These are phyloP conservation scores for Eptatretus atami DNA, from an alignment of 2,797 vertebrate species.

Conservation along the genomic window DNA sequence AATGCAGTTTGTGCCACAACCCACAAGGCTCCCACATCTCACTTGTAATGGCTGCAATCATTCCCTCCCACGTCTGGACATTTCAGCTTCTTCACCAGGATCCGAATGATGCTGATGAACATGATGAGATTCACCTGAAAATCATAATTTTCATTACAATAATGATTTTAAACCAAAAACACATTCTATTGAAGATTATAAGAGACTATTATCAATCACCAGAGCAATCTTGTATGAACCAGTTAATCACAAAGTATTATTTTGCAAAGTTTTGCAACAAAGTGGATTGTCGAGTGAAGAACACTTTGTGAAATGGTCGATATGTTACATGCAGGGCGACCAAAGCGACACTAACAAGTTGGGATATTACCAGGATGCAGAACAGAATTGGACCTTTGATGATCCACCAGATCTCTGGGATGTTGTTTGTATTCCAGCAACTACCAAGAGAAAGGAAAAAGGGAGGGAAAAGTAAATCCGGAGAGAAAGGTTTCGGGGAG, in stretches of 20 bases:
- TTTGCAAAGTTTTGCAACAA: too few relatives aligned
- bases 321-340: too few relatives aligned
- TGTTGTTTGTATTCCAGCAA: constrained; percentile 60
- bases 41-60: constrained; percentile 67
- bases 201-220: too few relatives aligned
- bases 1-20: neutral
- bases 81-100: constrained; percentile 68
- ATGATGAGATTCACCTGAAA: constrained; percentile 57
- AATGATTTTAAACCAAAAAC: too few relatives aligned
- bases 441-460: constrained; percentile 14
- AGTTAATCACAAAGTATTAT: too few relatives aligned
- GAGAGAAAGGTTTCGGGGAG: neutral
- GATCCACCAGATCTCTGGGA: constrained; percentile 54
- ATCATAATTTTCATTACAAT: neutral
- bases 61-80: constrained; percentile 54
- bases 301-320: too few relatives aligned
- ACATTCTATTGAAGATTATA: too few relatives aligned
- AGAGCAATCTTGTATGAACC: too few relatives aligned
- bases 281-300: too few relatives aligned
- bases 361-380: constrained; percentile 47
- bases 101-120: constrained; percentile 70
- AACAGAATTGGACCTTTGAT: constrained; percentile 62
- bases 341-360: too few relatives aligned
- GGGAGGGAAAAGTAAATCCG: neutral
- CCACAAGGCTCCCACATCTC: constrained; percentile 13